Base-by-base conservation (phyloP, 2,113 vertebrate species). In the Prunella fulvescens region DNA sequence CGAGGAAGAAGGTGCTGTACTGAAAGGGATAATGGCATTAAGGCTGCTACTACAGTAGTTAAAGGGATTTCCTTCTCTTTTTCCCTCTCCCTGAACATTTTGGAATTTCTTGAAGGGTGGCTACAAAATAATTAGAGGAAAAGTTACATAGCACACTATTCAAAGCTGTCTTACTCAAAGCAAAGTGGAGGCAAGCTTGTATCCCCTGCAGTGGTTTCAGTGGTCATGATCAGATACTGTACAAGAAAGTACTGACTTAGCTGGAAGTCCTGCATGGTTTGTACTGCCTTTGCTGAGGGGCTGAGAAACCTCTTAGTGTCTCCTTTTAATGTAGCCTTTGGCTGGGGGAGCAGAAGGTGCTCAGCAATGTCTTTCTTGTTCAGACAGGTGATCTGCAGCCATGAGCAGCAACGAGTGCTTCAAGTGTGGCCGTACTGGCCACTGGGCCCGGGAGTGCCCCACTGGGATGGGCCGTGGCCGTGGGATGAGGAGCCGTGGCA, bases 371-470 rank as follows among this genome's bases (percentile, higher is more conserved):
- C 1, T n/a, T 11, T 72, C 8, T 72, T 64, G 26, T 44, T 96
- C 85, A 77, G 47, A 94, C 95, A 96, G 88, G 81, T 93, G 97
- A 97, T 97, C 96, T 95, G 98, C 98, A 99, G 98, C 98, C 87
- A 99, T 99, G 98, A 99, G 98, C 98, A 99, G 98, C 98, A 99
- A 98, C 40, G 99, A 99, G 80, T 99, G 99, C 95, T 99, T 99
- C 97, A 99, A 99, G 95, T 99, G 99, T 97, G 99, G 99, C 94
- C 98, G 99, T 64, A 98, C 98, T 50, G 99, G 99, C 26, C 99
- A 99, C 93, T 99, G 99, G 99, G 98, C 99, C 88, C 99, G 99
- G 96, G 98, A 99, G 86, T 99, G 99, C 97, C 99, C 99, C 16
- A 98, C 97, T 92, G 98, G 98, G 26, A 98, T 98, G n/a, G 98